A percentile compares a stretch with the other conserved stretches of the same genome.
Evolutionary conservation across 2,888 invertebrate species (phyloP).

Genomic region (Gandaritis pyraliata): DNA sequence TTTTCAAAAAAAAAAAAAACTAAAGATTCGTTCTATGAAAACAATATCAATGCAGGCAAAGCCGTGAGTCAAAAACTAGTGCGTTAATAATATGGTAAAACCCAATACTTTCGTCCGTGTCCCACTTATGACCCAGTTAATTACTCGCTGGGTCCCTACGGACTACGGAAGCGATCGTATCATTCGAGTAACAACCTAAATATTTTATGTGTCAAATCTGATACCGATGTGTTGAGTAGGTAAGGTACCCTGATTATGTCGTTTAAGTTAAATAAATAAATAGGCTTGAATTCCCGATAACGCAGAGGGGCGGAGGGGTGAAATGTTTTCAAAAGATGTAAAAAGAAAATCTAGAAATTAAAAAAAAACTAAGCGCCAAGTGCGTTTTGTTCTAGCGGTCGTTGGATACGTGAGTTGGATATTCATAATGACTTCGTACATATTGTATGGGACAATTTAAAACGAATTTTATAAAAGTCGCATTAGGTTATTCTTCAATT

Average conservation of each 20-base stretch:
- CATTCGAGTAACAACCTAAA: constrained; percentile 21
- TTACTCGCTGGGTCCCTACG: constrained; percentile 21
- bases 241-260: constrained; percentile 1
- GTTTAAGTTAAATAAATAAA: background rate
- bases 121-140: constrained; percentile 24
- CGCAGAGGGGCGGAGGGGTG: too few relatives aligned
- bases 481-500: too few relatives aligned
- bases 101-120: constrained; percentile 11
- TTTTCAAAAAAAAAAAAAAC: too few relatives aligned
- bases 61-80: background rate
- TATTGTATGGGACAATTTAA: constrained; percentile 1
- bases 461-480: too few relatives aligned
- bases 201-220: constrained; percentile 30
- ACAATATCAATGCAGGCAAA: too few relatives aligned
- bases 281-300: too few relatives aligned
- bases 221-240: constrained; percentile 26
- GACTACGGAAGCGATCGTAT: constrained; percentile 28
- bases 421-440: constrained; percentile 44
- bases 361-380: constrained; percentile 16
- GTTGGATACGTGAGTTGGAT: constrained; percentile 45
- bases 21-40: too few relatives aligned
- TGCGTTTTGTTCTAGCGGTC: constrained; percentile 39
- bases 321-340: too few relatives aligned
- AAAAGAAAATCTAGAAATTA: too few relatives aligned
- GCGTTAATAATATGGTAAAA: background rate